Base-by-base conservation (phyloP, 2,888 invertebrate genomes). In the Andrena flavipes region DNA sequence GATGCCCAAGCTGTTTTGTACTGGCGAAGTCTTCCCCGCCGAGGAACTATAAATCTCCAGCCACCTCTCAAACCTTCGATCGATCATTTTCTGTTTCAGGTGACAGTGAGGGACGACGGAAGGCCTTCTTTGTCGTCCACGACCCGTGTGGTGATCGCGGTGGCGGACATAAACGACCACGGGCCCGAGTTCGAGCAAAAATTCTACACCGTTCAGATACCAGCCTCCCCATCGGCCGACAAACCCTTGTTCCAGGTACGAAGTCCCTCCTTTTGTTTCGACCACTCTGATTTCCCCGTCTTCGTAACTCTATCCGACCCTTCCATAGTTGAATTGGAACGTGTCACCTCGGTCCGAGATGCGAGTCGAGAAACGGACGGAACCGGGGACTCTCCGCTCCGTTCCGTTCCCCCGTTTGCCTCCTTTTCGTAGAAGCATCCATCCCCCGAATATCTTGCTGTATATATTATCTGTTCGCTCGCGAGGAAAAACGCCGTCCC, bases 111-210 rank as follows among this genome's bases (percentile, higher is more conserved):
- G 73, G 99, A 99, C 94, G 97, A 97, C 91, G 98, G 97, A 10
- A 94, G 93, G 13, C 97, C 97, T 7, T 94, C 96, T 84, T 95
- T 98, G 87, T 96, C 96, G 59, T 97, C 97, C 62, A 96, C 97
- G 42, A 97, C 97, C 71, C 96, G 97, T 88, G 97, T 99, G 69
- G 96, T 96, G 80, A 96, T 99, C 56, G 94, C 96, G 79, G 96
- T 99, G 42, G 95, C 96, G 60, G 98, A 99, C 94, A 94, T 97
- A 90, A 98, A 98, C 95, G 98, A 98, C 94, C 97, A 98, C 94
- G 95, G 96, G 82, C 99, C 99, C 2, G 96, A 96, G 89, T 98
- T 98, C 94, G 96, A 97, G 91, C 97, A 97, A 92, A 96, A 96
- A 86, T 96, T 97, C 93, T 98, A 98, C 95, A 96, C 97, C 92